Conservation (phyloP, 2,113 vertebrate species). For the Terrapene triunguis region DNA sequence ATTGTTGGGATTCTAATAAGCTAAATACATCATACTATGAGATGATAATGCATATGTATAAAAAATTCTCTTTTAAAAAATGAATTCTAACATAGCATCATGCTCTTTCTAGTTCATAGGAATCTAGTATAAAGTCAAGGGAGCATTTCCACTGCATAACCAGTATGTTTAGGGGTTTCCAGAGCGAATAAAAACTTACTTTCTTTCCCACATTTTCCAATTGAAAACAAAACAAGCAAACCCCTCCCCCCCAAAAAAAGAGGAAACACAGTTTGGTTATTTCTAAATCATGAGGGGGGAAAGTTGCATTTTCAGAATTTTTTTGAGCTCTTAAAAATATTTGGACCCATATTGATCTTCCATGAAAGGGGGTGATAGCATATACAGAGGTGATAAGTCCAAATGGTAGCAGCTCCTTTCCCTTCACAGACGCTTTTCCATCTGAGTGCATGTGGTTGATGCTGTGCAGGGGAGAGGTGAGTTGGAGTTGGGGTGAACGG, state of each 20-base stretch:
- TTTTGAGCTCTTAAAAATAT: neutral
- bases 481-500: neutral
- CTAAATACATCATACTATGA: neutral
- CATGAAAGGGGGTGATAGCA: neutral
- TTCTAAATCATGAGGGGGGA: neutral
- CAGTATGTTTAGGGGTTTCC: neutral
- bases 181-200: neutral
- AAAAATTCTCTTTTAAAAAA: neutral
- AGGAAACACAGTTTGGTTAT: neutral
- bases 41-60: neutral
- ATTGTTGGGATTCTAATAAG: neutral
- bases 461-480: neutral
- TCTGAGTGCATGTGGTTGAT: neutral
- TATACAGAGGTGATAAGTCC: neutral
- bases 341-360: neutral
- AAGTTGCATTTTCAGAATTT: neutral
- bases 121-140: neutral
- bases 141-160: neutral
- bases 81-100: neutral
- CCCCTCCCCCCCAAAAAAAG: neutral
- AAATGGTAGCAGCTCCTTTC: neutral
- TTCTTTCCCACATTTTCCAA: neutral
- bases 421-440: neutral
- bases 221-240: neutral
- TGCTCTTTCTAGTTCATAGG: fast-evolving